A percentile compares a stretch with the other conserved stretches of the same genome.
Evolutionary conservation across 2,888 invertebrate species (phyloP).

Genomic region (Bibio marci): DNA sequence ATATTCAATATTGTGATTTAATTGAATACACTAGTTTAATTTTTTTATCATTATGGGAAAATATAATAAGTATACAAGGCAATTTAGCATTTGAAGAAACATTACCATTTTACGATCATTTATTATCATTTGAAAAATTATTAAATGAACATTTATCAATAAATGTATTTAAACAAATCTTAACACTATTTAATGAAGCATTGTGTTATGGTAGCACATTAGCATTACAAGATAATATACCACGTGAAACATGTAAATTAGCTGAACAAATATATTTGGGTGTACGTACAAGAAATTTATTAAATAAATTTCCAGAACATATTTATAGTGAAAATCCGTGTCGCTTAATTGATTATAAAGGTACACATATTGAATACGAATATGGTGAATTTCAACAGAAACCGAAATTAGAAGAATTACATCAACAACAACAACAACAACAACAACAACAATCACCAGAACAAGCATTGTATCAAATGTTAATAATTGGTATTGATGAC

Average conservation of each 20-base stretch:
- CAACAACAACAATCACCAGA: background rate
- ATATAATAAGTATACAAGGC: conserved; percentile 77
- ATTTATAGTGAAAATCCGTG: conserved; percentile 24
- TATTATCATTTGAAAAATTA: conserved; percentile 62
- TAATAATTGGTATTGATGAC: background rate
- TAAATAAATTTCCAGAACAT: conserved; percentile 55
- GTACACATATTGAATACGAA: conserved; percentile 18
- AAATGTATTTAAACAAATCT: conserved; percentile 66
- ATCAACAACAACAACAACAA: background rate
- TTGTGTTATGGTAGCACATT: conserved; percentile 81
- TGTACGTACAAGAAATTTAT: conserved; percentile 37
- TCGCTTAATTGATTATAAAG: conserved; percentile 24
- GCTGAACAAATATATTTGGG: conserved; percentile 49
- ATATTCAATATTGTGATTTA: conserved; percentile 18
- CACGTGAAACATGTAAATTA: conserved; percentile 73
- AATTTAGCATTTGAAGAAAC: conserved; percentile 80
- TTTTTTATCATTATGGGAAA: conserved; percentile 75
- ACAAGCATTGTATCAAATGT: background rate
- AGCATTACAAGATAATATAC: conserved; percentile 64
- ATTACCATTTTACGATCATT: conserved; percentile 70
- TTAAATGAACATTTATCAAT: conserved; percentile 55
- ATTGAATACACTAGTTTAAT: conserved; percentile 59
- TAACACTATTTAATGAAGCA: conserved; percentile 77
- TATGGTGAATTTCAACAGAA: conserved; percentile 10
- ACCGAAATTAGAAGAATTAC: background rate